Base-by-base conservation (phyloP, 1,140 invertebrate genomes). In the Nasonia vitripennis region DNA sequence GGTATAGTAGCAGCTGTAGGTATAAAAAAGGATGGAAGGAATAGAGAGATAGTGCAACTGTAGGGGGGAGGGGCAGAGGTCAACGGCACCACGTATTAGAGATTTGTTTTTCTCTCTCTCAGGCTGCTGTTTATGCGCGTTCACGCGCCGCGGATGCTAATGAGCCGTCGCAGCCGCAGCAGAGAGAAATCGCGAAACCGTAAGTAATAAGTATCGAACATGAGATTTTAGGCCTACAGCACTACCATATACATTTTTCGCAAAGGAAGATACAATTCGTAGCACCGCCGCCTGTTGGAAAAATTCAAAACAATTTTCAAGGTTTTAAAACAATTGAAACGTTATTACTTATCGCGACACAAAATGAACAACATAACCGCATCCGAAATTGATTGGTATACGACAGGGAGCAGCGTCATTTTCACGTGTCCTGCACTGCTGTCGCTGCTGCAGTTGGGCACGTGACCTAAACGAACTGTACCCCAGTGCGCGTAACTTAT, bases 381-480 rank as follows among this genome's bases (percentile, higher is more conserved):
- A 45, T 5, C 0, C 10, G 1, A 10, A 45, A 45, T 45, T 7
- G 1, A 45, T 45, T 45, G 78, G 34, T 3, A 55, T 12, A 17
- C 20, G 27, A 27, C 27, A 27, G 27, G 27, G 27, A 27, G 27
- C 27, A 27, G 27, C 27, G 27, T 27, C 27, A 27, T 77, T 68
- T 75, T 83, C 81, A 77, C 73, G 51, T 77, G 51, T 17, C 41
- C 37, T 12, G 14, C 48, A 10, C 48, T 51, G 55, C 6, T n/a
- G 55, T n/a, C 7, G 55, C 20, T n/a, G 55, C 55, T 62, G 55
- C 55, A 62, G 55, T 62, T 88, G 88, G 87, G 87, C 88, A 86
- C 89, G 89, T 89, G 89, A 89, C 87, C 86, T 75, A 23, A 9
- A 62, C 6, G 4, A 62, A 11, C 20, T 31, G 12, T 70, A 80